A percentile compares a stretch with the other conserved stretches of the same genome.
These are phyloP conservation scores for Clepsis dumicolana DNA, from an alignment of 2,888 invertebrate species.

Conservation along the genomic window DNA sequence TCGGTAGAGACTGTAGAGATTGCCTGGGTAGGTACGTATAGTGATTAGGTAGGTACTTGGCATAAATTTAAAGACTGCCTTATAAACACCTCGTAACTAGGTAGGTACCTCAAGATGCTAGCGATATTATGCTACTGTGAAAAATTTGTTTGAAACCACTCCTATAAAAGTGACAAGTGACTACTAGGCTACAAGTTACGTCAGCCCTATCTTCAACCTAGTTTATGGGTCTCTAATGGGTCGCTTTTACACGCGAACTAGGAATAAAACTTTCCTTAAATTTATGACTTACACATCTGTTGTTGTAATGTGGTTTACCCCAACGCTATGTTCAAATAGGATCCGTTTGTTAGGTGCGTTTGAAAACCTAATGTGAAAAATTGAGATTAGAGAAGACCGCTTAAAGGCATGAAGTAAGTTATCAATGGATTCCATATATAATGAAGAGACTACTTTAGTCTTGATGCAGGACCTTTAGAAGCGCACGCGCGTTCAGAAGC, in stretches of 20 bases:
- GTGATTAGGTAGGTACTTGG: neutral
- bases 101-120: neutral
- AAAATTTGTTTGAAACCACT: conserved; percentile 33
- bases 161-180: conserved; percentile 14
- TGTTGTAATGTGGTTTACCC: conserved; percentile 22
- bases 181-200: conserved; percentile 24
- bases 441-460: neutral
- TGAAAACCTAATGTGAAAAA: neutral
- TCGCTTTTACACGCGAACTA: conserved; percentile 33
- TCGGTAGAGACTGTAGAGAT: no score
- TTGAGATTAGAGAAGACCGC: neutral
- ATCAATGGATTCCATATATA: neutral
- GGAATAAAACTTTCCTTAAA: conserved; percentile 33
- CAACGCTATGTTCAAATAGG: neutral
- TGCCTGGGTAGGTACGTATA: no score
- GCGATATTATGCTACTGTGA: conserved; percentile 17
- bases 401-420: neutral
- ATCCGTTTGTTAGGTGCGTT: neutral
- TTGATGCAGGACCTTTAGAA: no score
- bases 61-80: neutral
- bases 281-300: conserved; percentile 33
- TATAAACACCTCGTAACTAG: neutral
- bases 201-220: conserved; percentile 33
- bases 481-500: no score
- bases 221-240: conserved; percentile 40